A percentile compares a stretch with the other conserved stretches of the same genome.
These are phyloP conservation scores for Eubasilissa splendida DNA, from an alignment of 2,888 invertebrate genomes.

Conservation along the genomic window DNA sequence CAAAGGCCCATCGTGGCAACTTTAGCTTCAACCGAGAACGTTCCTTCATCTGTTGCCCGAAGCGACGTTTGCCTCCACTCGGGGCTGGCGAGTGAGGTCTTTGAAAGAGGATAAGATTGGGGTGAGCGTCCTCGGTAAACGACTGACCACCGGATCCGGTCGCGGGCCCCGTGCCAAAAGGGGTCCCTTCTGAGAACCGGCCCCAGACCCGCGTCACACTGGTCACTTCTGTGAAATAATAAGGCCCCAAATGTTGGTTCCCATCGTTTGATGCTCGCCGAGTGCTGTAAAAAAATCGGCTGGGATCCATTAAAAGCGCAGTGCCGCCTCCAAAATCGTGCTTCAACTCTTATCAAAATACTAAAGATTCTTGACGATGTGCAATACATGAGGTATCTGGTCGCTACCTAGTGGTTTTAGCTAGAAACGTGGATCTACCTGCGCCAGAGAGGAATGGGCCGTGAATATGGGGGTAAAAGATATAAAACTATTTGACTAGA, in stretches of 20 bases:
- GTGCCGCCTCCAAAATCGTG: neutral
- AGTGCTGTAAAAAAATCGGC: neutral
- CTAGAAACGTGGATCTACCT: too few species aligned
- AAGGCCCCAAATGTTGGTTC: slow-evolving; percentile 21
- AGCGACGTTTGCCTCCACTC: neutral
- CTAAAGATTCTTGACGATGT: too few species aligned
- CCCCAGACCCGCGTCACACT: slow-evolving; percentile 14
- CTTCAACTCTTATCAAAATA: too few species aligned
- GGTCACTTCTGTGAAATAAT: slow-evolving; percentile 29
- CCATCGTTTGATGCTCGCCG: slow-evolving; percentile 8
- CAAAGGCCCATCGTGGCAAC: too few species aligned
- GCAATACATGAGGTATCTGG: too few species aligned
- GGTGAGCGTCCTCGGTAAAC: slow-evolving; percentile 29
- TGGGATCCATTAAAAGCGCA: neutral
- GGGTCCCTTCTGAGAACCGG: slow-evolving; percentile 26
- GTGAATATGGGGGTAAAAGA: too few species aligned
- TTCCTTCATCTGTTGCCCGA: too few species aligned
- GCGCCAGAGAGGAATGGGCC: too few species aligned
- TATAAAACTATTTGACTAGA: too few species aligned
- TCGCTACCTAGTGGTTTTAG: too few species aligned
- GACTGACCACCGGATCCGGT: slow-evolving; percentile 34
- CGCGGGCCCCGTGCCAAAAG: neutral
- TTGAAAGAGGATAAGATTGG: slow-evolving; percentile 9
- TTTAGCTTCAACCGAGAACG: too few species aligned
- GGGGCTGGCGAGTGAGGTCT: neutral